phyloP scores from a whole-genome alignment of 2,888 invertebrate species.

The Eupithecia exiguata region DNA sequence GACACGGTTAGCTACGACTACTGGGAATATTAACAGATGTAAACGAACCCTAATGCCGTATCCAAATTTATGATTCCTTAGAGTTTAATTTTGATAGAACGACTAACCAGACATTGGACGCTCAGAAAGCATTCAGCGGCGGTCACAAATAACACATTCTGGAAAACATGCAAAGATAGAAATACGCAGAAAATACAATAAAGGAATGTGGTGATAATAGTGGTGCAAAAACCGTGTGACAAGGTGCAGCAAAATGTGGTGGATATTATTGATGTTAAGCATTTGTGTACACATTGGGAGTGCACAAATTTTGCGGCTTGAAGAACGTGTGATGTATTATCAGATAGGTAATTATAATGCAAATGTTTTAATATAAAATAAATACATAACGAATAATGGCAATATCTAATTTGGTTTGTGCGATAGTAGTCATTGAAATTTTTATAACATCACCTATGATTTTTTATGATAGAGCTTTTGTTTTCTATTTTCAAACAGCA shows the following conservation, averaged over 20 bases:
- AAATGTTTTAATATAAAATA: neutral
- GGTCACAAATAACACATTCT: slow-evolving; percentile 36
- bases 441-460: neutral
- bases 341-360: slow-evolving; percentile 63
- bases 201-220: slow-evolving; percentile 14
- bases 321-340: slow-evolving; percentile 55
- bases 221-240: neutral
- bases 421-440: neutral
- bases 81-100: slow-evolving; percentile 56
- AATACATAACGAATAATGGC: neutral
- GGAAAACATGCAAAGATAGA: slow-evolving; percentile 17
- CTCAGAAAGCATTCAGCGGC: slow-evolving; percentile 42
- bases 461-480: neutral
- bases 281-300: slow-evolving; percentile 49
- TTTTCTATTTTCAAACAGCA: neutral
- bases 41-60: slow-evolving; percentile 34
- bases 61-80: slow-evolving; percentile 47
- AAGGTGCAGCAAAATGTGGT: slow-evolving; percentile 47
- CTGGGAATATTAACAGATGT: neutral
- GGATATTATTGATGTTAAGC: slow-evolving; percentile 49
- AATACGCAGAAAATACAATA: neutral
- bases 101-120: slow-evolving; percentile 50
- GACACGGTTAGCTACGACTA: neutral
- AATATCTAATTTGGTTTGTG: neutral
- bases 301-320: slow-evolving; percentile 53